Conservation (phyloP, 2,888 invertebrate species). For the Eristalis intricaria region DNA sequence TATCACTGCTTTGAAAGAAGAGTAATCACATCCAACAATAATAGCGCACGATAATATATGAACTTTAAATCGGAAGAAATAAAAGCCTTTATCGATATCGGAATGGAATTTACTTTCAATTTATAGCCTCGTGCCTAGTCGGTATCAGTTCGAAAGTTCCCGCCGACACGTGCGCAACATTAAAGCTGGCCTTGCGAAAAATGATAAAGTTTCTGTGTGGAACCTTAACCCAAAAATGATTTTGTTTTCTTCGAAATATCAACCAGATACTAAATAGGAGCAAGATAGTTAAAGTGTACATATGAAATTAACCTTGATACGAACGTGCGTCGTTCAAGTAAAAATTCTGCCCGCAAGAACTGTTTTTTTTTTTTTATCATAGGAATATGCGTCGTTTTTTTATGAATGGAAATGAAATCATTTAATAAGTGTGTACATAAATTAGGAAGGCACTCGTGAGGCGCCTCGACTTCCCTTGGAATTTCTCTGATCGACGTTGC, state of each 20-base stretch:
- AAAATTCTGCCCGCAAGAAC: too few species aligned
- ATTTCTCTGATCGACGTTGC: too few species aligned
- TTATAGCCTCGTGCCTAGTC: not conserved
- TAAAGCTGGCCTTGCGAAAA: not conserved
- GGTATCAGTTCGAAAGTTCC: not conserved
- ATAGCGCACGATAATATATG: not conserved
- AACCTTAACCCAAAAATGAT: not conserved
- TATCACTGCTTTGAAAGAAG: not conserved
- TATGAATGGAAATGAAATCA: too few species aligned
- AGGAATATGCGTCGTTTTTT: too few species aligned
- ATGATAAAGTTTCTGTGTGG: not conserved
- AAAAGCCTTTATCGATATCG: not conserved
- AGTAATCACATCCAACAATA: not conserved
- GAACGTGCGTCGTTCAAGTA: too few species aligned
- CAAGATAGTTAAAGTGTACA: not conserved
- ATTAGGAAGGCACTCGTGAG: too few species aligned
- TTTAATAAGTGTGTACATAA: too few species aligned
- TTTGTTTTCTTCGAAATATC: not conserved
- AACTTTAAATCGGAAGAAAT: conserved; percentile 2
- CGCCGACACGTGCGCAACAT: not conserved
- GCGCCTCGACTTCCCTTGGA: too few species aligned
- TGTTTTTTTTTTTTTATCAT: too few species aligned
- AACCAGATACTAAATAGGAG: not conserved
- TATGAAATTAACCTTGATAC: too few species aligned
- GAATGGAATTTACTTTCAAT: not conserved